Evolutionary conservation across 2,113 vertebrate species (phyloP).

Genomic region (Tonatia bakeri): DNA sequence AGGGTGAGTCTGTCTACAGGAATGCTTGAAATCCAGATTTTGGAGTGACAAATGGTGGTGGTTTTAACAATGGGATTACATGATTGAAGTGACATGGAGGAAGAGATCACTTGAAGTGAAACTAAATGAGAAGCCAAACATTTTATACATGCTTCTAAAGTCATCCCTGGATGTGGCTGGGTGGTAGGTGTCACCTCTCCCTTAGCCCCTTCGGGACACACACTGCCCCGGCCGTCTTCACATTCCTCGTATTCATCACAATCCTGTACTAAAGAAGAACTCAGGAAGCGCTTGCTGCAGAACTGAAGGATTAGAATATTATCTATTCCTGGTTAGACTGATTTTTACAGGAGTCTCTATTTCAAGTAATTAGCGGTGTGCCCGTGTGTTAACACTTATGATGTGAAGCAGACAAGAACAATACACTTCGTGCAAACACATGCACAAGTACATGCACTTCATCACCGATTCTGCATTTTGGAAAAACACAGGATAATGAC

Average conservation of each 20-base stretch:
- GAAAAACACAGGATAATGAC: constrained; percentile 71
- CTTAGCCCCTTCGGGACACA: not conserved
- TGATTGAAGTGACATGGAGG: not conserved
- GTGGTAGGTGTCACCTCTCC: not conserved
- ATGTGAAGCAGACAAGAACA: not conserved
- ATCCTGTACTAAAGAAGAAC: not conserved
- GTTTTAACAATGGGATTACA: not conserved
- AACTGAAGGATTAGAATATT: not conserved
- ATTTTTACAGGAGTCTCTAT: not conserved
- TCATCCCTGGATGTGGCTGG: not conserved
- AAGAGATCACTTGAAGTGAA: not conserved
- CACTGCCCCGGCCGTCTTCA: not conserved
- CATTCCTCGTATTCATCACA: not conserved
- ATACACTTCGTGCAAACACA: not conserved
- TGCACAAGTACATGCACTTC: not conserved
- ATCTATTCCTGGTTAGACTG: not conserved
- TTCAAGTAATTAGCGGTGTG: not conserved
- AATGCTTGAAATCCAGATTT: not conserved
- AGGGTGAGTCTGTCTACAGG: not conserved
- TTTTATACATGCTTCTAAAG: not conserved
- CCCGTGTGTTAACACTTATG: not conserved
- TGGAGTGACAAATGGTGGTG: not conserved
- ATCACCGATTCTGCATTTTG: constrained; percentile 39
- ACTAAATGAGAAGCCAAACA: not conserved
- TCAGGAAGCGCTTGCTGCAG: not conserved